Conservation (phyloP, 2,113 vertebrate species). For the Paracanthobrama guichenoti region DNA sequence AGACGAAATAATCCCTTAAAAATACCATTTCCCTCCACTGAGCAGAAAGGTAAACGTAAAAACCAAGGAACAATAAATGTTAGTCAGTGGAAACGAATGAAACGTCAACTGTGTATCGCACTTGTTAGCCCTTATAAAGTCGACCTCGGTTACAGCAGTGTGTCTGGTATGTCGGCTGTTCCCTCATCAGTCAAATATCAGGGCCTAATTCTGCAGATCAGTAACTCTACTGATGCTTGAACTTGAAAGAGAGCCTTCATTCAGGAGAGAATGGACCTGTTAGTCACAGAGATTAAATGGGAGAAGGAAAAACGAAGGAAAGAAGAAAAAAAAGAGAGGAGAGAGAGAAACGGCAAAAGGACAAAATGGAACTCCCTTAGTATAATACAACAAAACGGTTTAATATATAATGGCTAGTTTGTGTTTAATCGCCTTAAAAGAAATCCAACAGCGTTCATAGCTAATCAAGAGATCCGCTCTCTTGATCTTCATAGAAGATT, state of each 20-base stretch:
- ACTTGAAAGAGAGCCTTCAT: constrained; percentile 49
- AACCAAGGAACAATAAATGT: constrained; percentile 1
- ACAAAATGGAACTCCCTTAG: constrained; percentile 11
- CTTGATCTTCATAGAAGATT: constrained; percentile 1
- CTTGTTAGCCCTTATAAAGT: constrained; percentile 10
- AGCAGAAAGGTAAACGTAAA: background rate
- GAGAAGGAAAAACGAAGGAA: background rate
- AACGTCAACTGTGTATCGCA: background rate
- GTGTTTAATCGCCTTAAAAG: background rate
- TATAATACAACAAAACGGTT: background rate
- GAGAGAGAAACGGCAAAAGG: background rate
- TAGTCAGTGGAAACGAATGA: background rate
- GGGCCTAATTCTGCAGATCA: constrained; percentile 26
- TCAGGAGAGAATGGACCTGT: constrained; percentile 42
- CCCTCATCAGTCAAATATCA: constrained; percentile 23
- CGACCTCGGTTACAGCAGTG: constrained; percentile 25
- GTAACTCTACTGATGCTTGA: constrained; percentile 30
- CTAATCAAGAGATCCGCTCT: background rate
- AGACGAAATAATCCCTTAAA: constrained; percentile 37
- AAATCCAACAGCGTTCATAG: background rate
- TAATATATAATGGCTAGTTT: background rate
- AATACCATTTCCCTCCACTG: background rate
- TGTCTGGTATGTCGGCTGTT: constrained; percentile 19
- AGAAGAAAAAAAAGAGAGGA: background rate
- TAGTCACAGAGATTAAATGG: constrained; percentile 42